phyloP scores from a whole-genome alignment of 2,888 invertebrate species.

The Aphodius sticticus region DNA sequence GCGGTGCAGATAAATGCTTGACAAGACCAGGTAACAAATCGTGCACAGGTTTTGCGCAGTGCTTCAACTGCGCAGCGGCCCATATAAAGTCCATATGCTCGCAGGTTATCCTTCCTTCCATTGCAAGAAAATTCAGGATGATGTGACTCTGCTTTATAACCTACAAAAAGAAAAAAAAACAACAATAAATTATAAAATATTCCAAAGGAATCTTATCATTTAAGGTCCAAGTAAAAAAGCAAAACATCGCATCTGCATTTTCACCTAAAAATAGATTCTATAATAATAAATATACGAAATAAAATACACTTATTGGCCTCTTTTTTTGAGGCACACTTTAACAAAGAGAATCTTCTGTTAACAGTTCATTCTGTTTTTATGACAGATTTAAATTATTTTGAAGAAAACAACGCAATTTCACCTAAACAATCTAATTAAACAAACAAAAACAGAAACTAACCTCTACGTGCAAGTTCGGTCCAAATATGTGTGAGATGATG shows the following conservation, averaged over 20 bases:
- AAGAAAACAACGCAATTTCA: no score
- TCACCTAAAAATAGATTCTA: no score
- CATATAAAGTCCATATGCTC: constrained; percentile 93
- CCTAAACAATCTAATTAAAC: no score
- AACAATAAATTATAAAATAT: neutral
- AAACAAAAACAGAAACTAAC: no score
- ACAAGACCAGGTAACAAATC: constrained; percentile 90
- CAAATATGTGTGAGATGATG: constrained; percentile 93
- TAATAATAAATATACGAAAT: no score
- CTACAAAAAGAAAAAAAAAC: constrained; percentile 57
- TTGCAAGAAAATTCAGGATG: constrained; percentile 89
- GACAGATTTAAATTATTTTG: no score
- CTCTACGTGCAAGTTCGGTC: constrained; percentile 97
- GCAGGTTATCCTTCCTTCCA: constrained; percentile 88
- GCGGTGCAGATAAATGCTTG: constrained; percentile 87
- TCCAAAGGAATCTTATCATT: constrained; percentile 13
- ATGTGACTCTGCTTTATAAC: constrained; percentile 95
- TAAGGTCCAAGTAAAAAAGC: constrained; percentile 39
- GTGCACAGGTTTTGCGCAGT: constrained; percentile 93
- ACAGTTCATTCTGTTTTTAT: no score
- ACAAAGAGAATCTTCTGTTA: no score
- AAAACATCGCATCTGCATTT: no score
- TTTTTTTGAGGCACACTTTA: no score
- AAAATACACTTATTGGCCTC: no score
- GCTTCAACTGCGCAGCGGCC: constrained; percentile 94